Conservation (phyloP, 1,140 invertebrate genomes). For the Caenorhabditis tropicalis region DNA sequence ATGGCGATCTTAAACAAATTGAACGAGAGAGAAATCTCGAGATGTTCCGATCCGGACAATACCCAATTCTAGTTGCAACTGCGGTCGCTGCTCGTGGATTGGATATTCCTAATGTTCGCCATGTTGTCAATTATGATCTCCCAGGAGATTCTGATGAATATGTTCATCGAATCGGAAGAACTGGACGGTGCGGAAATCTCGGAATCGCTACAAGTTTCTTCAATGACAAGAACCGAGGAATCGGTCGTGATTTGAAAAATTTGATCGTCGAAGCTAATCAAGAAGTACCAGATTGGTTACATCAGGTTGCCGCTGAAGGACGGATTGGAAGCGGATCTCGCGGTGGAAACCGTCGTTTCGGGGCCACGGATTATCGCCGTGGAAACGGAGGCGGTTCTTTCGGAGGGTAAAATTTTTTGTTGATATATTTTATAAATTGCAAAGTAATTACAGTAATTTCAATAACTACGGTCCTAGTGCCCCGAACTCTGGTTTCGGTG, state of each 20-base stretch:
- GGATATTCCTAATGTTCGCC: conserved; percentile 96
- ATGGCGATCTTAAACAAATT: conserved; percentile 92
- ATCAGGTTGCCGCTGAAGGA: conserved; percentile 57
- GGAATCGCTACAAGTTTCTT: conserved; percentile 91
- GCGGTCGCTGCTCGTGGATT: conserved; percentile 93
- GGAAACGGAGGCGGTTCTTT: conserved; percentile 37
- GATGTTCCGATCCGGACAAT: conserved; percentile 44
- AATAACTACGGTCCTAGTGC: not conserved
- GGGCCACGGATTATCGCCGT: conserved; percentile 56
- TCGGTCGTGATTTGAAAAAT: conserved; percentile 89
- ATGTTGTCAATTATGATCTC: conserved; percentile 90
- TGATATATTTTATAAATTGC: not conserved
- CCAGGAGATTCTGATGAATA: conserved; percentile 94
- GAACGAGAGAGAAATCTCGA: conserved; percentile 77
- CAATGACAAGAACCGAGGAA: conserved; percentile 95
- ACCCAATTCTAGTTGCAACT: conserved; percentile 93
- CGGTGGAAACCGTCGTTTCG: conserved; percentile 60
- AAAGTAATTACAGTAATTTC: not conserved
- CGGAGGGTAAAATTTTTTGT: not conserved
- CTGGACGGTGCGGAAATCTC: conserved; percentile 76
- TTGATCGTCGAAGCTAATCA: conserved; percentile 95
- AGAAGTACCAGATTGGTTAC: conserved; percentile 62
- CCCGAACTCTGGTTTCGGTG: not conserved
- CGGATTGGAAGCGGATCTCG: conserved; percentile 25
- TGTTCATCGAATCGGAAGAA: conserved; percentile 95